Evolutionary conservation across 2,888 invertebrate species (phyloP).

Genomic region (Cryptocheilus praepositus): DNA sequence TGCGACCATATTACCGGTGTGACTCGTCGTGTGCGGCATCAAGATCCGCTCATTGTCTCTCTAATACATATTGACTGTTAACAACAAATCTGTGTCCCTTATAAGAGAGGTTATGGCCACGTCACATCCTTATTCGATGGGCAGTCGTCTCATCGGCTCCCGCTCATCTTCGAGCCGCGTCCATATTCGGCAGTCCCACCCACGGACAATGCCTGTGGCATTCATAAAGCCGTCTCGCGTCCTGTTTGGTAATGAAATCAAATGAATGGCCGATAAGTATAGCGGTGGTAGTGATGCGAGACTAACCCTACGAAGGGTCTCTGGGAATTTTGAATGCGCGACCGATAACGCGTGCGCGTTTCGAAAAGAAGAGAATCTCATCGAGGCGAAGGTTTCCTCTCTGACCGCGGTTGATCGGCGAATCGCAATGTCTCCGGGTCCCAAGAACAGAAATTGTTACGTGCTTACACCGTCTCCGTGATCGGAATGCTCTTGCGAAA

Average conservation of each 20-base stretch:
- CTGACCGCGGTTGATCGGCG: no score
- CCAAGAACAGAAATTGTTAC: constrained; percentile 74
- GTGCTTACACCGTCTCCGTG: constrained; percentile 64
- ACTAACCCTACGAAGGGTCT: no score
- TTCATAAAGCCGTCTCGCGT: constrained; percentile 55
- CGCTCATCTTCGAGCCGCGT: constrained; percentile 59
- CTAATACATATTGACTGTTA: constrained; percentile 64
- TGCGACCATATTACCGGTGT: constrained; percentile 16
- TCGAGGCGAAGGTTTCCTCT: no score
- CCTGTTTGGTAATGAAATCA: constrained; percentile 40
- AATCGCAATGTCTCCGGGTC: constrained; percentile 59
- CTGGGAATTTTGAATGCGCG: no score
- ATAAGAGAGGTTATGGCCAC: constrained; percentile 55
- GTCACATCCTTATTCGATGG: constrained; percentile 63
- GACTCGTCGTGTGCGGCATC: constrained; percentile 49
- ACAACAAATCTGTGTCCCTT: constrained; percentile 61
- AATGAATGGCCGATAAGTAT: constrained; percentile 27
- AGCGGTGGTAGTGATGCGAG: constrained; percentile 43
- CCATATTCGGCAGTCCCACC: constrained; percentile 69
- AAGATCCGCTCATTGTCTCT: constrained; percentile 60
- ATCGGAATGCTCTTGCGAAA: constrained; percentile 53
- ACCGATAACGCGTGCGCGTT: no score
- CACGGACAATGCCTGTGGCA: constrained; percentile 66
- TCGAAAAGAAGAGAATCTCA: no score
- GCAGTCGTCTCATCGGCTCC: constrained; percentile 53